phyloP scores from a whole-genome alignment of 2,797 vertebrate genomes.

The Cyclura pinguis region DNA sequence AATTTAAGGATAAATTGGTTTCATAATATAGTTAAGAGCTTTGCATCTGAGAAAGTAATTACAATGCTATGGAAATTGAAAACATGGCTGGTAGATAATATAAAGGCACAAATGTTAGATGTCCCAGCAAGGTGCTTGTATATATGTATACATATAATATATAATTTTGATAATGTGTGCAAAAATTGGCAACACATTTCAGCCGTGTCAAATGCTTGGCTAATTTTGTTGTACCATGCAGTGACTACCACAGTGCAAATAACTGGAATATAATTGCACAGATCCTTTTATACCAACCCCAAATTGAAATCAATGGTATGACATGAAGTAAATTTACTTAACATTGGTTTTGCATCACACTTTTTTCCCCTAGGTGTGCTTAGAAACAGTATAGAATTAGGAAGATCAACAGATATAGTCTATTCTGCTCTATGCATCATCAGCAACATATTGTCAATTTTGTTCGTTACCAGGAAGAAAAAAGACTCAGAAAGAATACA shows the following conservation, averaged over 20 bases:
- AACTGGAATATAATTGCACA: neutral
- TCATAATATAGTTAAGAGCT: slow-evolving; percentile 26
- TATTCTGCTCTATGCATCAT: slow-evolving; percentile 25
- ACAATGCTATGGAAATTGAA: neutral
- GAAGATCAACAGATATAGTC: slow-evolving; percentile 15
- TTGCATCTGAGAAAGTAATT: slow-evolving; percentile 21
- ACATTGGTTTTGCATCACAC: neutral
- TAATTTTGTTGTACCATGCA: neutral
- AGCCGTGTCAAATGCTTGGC: neutral
- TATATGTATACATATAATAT: neutral
- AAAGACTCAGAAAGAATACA: slow-evolving; percentile 22
- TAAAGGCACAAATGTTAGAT: neutral
- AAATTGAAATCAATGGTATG: slow-evolving; percentile 1
- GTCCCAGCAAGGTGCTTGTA: neutral
- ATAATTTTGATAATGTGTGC: slow-evolving; percentile 12
- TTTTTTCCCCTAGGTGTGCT: neutral
- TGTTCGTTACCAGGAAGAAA: neutral
- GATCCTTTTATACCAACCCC: neutral
- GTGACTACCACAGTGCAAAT: neutral
- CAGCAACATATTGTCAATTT: slow-evolving; percentile 34
- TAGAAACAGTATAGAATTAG: slow-evolving; percentile 10
- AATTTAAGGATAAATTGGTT: slow-evolving; percentile 14
- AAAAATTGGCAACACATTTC: neutral
- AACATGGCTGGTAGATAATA: neutral
- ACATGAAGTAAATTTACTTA: slow-evolving; percentile 12